Percentiles rank a stretch among this genome's conserved stretches.
Conservation (phyloP, 2,888 invertebrate genomes). For the Eupithecia tripunctaria region DNA sequence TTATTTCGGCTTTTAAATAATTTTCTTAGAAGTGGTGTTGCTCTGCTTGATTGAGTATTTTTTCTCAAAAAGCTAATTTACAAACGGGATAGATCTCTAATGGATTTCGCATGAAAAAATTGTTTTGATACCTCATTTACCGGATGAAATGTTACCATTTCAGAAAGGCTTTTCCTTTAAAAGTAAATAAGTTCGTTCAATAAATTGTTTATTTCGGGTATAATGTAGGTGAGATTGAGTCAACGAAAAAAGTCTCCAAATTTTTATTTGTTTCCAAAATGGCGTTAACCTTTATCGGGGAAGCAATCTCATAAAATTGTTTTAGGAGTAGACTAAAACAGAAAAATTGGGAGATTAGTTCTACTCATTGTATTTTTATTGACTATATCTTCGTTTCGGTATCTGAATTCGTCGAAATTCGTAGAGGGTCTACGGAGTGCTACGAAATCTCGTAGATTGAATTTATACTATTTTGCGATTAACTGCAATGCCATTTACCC, state of each 20-base stretch:
- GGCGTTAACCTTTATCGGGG: too few species aligned
- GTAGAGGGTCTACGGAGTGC: too few species aligned
- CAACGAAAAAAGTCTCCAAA: background rate
- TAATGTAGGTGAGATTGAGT: background rate
- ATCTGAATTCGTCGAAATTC: too few species aligned
- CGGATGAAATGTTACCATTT: background rate
- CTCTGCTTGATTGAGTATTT: background rate
- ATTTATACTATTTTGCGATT: too few species aligned
- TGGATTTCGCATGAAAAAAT: background rate
- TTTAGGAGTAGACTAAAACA: too few species aligned
- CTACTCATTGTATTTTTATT: too few species aligned
- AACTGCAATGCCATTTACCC: too few species aligned
- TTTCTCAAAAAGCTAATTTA: constrained; percentile 5
- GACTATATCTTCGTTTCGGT: too few species aligned
- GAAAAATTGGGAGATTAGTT: too few species aligned
- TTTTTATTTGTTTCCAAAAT: background rate
- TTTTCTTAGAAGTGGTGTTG: constrained; percentile 11
- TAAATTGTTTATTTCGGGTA: background rate
- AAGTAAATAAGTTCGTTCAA: background rate
- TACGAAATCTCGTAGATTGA: too few species aligned
- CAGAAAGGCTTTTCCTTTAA: background rate
- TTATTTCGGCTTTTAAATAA: constrained; percentile 13
- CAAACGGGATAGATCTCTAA: background rate
- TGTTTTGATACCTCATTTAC: background rate
- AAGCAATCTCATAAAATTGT: too few species aligned